Evolutionary conservation across 2,888 invertebrate species (phyloP), one percentile per base, ranked within the genome.

Genomic region (Nemurella pictetii): DNA sequence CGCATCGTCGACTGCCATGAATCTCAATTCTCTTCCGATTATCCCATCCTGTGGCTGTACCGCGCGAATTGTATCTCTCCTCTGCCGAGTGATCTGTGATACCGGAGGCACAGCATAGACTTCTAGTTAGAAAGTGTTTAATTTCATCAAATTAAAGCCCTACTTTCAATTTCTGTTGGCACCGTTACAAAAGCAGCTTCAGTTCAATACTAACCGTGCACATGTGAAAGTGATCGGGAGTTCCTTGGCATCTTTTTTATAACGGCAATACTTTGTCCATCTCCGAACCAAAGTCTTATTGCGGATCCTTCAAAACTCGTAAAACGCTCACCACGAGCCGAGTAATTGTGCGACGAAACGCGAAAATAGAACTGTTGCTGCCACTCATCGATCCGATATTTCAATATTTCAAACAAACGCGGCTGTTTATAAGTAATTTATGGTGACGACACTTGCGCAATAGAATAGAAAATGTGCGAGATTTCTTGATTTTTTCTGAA

Each of bases 131-230:
- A 78, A 78, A 78, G 78, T 78, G 78, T 27, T 78, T 30, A 75
- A 28, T n/a, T 78, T 78, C 78, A 78, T 78, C 78, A 29, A 78
- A 78, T 78, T 30, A 78, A 74, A 78, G 78, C 29, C 78, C 78
- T 78, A 78, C 78, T 78, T 78, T 78, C 78, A 78, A n/a, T 78
- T 78, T 78, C 78, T 78, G 78, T 78, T 78, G 78, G 78, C 78
- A 78, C 30, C 78, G 78, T 29, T 28, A 28, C 78, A 78, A 29
- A 26, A 30, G 28, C 78, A 30, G 30, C 29, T 15, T 29, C 78
- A 78, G 78, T 78, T 12, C 28, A 30, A 30, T 28, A 29, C 78
- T 29, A n/a, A 20, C 28, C 78, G 78, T n/a, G 30, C 30, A n/a
- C 29, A 30, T 30, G 78, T 29, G 29, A 27, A 29, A 78, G 78